Conservation (phyloP, 1,140 invertebrate genomes). For the Meteorus sp. region DNA sequence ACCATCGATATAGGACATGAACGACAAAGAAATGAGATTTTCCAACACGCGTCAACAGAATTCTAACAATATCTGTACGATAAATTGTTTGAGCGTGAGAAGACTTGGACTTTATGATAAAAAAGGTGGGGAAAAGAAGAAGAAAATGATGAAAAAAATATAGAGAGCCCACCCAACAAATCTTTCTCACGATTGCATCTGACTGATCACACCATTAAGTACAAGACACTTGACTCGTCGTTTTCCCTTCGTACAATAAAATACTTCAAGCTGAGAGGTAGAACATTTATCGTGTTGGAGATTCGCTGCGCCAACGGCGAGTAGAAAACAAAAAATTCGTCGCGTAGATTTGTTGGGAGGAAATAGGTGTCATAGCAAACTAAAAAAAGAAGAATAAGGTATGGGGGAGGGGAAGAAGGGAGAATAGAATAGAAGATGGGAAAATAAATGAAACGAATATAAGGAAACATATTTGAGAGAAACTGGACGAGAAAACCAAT, state of each 20-base stretch:
- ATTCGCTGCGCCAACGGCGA: background rate
- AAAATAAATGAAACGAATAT: conserved; percentile 6
- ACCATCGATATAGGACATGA: too few relatives aligned
- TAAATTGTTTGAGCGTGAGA: too few relatives aligned
- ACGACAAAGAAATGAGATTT: too few relatives aligned
- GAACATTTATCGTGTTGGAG: background rate
- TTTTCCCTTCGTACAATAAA: conserved; percentile 12
- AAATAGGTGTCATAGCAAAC: background rate
- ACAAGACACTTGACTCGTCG: background rate
- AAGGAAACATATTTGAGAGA: background rate
- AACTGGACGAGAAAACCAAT: conserved; percentile 9
- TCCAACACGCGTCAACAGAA: too few relatives aligned
- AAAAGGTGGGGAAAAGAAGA: too few relatives aligned
- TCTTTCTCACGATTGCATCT: background rate
- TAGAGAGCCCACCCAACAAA: background rate
- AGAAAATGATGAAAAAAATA: too few relatives aligned
- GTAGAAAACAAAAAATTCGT: background rate
- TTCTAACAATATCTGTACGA: too few relatives aligned
- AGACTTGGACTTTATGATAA: too few relatives aligned
- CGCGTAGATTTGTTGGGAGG: background rate
- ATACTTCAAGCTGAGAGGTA: background rate
- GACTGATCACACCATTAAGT: background rate
- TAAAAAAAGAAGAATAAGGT: too few relatives aligned
- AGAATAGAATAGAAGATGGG: background rate
- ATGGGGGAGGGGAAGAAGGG: conserved; percentile 8